Conservation (phyloP, 2,888 invertebrate genomes). For the Masnerella sp. region DNA sequence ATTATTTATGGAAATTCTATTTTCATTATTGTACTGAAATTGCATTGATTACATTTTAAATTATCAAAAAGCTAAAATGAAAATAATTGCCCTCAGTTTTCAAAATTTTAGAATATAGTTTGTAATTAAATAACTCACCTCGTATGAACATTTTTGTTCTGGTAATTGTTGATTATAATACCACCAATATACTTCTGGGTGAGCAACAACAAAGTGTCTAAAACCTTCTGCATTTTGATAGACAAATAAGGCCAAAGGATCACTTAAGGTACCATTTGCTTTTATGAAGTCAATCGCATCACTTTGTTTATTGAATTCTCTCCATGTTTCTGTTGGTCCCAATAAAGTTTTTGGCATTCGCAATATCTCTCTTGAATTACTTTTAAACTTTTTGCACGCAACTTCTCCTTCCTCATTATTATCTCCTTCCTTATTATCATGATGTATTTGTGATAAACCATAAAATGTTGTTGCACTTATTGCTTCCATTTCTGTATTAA, state of each 20-base stretch:
- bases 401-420: too few species aligned
- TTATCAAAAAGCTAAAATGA: constrained; percentile 7
- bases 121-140: constrained; percentile 67
- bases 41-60: background rate
- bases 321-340: constrained; percentile 74
- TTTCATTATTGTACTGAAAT: background rate
- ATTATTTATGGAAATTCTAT: too few species aligned
- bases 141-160: constrained; percentile 76
- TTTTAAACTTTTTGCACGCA: too few species aligned
- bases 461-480: too few species aligned
- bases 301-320: constrained; percentile 75
- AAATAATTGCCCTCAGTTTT: too few species aligned
- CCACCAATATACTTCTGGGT: constrained; percentile 78
- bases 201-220: constrained; percentile 76
- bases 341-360: constrained; percentile 66
- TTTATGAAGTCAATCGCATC: constrained; percentile 72
- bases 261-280: constrained; percentile 61
- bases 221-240: constrained; percentile 73
- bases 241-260: constrained; percentile 76
- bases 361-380: constrained; percentile 10
- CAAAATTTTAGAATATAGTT: background rate
- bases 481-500: too few species aligned
- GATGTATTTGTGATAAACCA: too few species aligned
- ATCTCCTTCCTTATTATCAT: too few species aligned
- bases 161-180: constrained; percentile 66